Evolutionary conservation across 2,888 invertebrate genomes (phyloP).

Genomic region (Xanthia togata): DNA sequence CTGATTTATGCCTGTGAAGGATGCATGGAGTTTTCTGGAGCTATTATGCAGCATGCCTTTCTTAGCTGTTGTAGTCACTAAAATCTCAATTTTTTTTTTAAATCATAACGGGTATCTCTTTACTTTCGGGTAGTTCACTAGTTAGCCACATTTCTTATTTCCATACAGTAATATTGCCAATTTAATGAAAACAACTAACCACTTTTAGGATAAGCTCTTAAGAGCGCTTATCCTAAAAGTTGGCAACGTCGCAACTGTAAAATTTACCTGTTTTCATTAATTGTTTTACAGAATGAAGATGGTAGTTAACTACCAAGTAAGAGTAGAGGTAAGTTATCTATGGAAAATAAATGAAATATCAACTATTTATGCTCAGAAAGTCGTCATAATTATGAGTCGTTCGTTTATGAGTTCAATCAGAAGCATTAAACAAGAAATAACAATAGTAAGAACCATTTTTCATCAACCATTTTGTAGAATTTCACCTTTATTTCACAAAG

Average conservation of each 20-base stretch:
- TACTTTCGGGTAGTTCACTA: too few species aligned
- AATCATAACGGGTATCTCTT: too few species aligned
- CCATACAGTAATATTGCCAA: too few species aligned
- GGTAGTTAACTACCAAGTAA: too few species aligned
- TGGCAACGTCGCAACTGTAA: too few species aligned
- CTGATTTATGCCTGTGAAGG: slow-evolving; percentile 42
- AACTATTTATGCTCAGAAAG: neutral
- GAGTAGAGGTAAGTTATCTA: too few species aligned
- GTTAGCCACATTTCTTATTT: too few species aligned
- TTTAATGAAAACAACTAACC: too few species aligned
- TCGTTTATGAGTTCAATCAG: neutral
- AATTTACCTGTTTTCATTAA: too few species aligned
- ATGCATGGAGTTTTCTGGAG: slow-evolving; percentile 9
- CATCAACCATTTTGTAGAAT: neutral
- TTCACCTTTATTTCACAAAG: slow-evolving; percentile 19
- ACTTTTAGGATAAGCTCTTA: too few species aligned
- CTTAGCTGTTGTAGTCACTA: neutral
- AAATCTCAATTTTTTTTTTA: neutral
- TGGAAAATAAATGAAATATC: neutral
- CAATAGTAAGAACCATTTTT: slow-evolving; percentile 27
- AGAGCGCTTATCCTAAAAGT: too few species aligned
- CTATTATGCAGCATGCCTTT: neutral
- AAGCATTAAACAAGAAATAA: neutral
- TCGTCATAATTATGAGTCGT: neutral
- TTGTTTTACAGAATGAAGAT: too few species aligned